A percentile compares a stretch with the other conserved stretches of the same genome.
These are phyloP conservation scores for Passer montanus DNA, from an alignment of 2,113 vertebrate genomes.

Conservation along the genomic window DNA sequence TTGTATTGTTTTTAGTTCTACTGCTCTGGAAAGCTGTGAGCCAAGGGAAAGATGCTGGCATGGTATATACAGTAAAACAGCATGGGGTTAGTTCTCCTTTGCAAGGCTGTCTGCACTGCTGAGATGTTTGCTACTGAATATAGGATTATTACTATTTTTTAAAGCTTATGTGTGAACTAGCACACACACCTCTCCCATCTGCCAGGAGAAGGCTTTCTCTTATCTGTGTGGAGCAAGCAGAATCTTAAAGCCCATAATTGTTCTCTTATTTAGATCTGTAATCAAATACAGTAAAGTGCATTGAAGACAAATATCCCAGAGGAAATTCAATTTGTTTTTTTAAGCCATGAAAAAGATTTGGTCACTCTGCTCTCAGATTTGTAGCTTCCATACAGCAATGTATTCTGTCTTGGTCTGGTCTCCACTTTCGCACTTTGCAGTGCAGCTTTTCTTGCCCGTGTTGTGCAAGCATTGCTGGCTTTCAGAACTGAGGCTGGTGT, in stretches of 20 bases:
- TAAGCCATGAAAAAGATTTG: slow-evolving; percentile 8
- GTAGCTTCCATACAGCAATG: slow-evolving; percentile 11
- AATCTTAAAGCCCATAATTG: slow-evolving; percentile 37
- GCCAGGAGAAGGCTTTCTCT: slow-evolving; percentile 41
- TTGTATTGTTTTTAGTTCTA: slow-evolving; percentile 53
- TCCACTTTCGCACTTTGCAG: slow-evolving; percentile 27
- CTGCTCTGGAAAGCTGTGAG: slow-evolving; percentile 56
- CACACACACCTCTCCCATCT: slow-evolving; percentile 34
- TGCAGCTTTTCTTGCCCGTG: slow-evolving; percentile 52
- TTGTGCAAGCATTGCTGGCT: slow-evolving; percentile 30
- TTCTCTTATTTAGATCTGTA: slow-evolving; percentile 21
- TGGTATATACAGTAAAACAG: slow-evolving; percentile 61
- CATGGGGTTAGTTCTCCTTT: slow-evolving; percentile 60
- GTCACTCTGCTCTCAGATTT: slow-evolving; percentile 14
- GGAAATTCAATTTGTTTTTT: slow-evolving; percentile 29
- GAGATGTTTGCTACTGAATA: slow-evolving; percentile 53
- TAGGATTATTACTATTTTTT: slow-evolving; percentile 43
- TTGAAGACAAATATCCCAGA: slow-evolving; percentile 15
- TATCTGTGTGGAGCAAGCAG: neutral
- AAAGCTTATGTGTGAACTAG: slow-evolving; percentile 37
- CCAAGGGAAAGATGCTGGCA: slow-evolving; percentile 58
- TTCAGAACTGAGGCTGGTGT: neutral
- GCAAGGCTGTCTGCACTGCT: slow-evolving; percentile 60
- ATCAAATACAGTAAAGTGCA: slow-evolving; percentile 18
- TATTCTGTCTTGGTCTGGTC: slow-evolving; percentile 22